Conservation (phyloP, 2,113 vertebrate genomes). For the Numenius arquata region DNA sequence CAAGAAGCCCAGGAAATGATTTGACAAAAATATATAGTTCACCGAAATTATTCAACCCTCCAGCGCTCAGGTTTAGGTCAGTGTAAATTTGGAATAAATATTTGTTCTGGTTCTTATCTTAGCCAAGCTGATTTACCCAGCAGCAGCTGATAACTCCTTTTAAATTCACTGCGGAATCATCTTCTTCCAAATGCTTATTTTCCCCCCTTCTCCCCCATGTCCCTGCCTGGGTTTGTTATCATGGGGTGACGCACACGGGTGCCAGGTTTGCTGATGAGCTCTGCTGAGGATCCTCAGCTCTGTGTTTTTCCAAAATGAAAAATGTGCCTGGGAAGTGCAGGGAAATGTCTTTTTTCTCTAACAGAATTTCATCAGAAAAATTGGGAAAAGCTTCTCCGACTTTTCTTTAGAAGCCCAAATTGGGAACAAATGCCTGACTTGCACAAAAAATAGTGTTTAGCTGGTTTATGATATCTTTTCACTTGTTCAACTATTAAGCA, state of each 20-base stretch:
- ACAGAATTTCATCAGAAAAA: rapidly evolving
- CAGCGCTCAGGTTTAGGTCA: conserved; percentile 46
- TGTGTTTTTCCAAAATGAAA: neutral
- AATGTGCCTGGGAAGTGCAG: neutral
- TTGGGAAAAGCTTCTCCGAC: neutral
- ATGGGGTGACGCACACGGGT: neutral
- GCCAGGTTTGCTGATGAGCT: neutral
- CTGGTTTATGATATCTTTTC: neutral
- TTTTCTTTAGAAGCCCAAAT: neutral
- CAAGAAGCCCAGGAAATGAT: conserved; percentile 30
- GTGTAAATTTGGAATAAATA: conserved; percentile 64
- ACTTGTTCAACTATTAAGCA: neutral
- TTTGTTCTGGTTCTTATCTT: conserved; percentile 62
- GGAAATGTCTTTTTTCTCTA: neutral
- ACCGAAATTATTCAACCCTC: conserved; percentile 41
- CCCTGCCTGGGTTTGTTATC: neutral
- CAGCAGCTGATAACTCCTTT: conserved; percentile 45
- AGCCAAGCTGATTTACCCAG: conserved; percentile 52
- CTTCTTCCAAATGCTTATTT: neutral
- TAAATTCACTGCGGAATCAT: conserved; percentile 23
- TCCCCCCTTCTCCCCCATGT: neutral
- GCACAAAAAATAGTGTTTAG: neutral
- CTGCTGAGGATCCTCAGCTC: neutral
- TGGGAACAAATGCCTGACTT: neutral
- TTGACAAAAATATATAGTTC: conserved; percentile 35